Conservation (phyloP, 1,140 invertebrate species). For the Lanistes nyassanus region DNA sequence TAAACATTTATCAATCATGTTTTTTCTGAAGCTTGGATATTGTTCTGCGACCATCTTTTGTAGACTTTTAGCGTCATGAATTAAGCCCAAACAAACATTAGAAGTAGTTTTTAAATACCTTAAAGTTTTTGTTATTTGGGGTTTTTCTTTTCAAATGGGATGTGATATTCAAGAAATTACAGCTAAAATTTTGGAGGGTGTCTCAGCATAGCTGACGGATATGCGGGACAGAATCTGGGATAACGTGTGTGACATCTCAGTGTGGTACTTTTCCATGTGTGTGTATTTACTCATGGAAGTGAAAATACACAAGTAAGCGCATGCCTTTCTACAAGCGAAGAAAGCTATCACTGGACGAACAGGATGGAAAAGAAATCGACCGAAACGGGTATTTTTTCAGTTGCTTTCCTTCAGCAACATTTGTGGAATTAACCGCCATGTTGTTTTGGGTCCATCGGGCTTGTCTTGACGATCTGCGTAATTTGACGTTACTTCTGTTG, state of each 20-base stretch:
- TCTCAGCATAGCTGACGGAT: background rate
- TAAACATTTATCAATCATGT: too few relatives aligned
- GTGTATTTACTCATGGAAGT: too few relatives aligned
- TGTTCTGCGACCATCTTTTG: too few relatives aligned
- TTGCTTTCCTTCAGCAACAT: background rate
- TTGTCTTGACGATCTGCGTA: background rate
- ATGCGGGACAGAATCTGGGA: too few relatives aligned
- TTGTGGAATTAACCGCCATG: conserved; percentile 11
- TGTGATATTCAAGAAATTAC: background rate
- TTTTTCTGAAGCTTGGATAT: too few relatives aligned
- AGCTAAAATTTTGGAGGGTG: background rate
- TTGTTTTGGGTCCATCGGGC: conserved; percentile 3
- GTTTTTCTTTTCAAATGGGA: too few relatives aligned
- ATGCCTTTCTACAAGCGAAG: conserved; percentile 33
- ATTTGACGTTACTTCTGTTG: background rate
- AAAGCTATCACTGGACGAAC: conserved; percentile 30
- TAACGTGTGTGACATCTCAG: too few relatives aligned
- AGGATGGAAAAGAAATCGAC: conserved; percentile 23
- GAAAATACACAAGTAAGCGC: background rate
- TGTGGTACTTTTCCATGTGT: too few relatives aligned
- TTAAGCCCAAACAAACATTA: too few relatives aligned
- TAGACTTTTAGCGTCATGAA: too few relatives aligned
- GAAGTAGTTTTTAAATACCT: too few relatives aligned
- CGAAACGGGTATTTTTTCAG: conserved; percentile 26
- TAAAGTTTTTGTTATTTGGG: too few relatives aligned